These are phyloP conservation scores for Anomalospiza imberbis DNA, from an alignment of 2,797 vertebrate genomes.

Conservation along the genomic window DNA sequence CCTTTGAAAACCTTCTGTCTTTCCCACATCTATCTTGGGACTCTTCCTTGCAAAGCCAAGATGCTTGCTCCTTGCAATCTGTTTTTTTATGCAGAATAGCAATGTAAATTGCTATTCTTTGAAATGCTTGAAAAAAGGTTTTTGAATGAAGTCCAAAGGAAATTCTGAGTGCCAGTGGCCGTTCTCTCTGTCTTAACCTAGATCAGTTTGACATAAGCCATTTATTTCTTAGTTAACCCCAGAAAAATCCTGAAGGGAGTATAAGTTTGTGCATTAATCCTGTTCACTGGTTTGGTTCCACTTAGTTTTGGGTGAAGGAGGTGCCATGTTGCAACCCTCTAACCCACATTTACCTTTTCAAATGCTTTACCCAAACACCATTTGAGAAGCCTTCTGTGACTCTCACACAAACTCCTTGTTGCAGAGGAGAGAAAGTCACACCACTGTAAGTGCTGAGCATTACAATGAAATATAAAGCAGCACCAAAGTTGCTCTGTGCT, in stretches of 20 bases:
- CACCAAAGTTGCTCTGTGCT: constrained; percentile 37
- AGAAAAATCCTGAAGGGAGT: constrained; percentile 19
- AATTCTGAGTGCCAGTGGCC: not conserved
- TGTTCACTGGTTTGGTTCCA: not conserved
- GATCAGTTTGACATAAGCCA: constrained; percentile 47
- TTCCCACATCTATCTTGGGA: not conserved
- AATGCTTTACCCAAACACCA: not conserved
- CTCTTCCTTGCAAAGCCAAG: not conserved
- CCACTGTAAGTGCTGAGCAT: constrained; percentile 25
- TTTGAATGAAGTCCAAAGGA: not conserved
- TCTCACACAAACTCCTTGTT: constrained; percentile 4
- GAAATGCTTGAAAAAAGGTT: not conserved
- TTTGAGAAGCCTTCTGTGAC: not conserved
- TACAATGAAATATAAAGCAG: constrained; percentile 54
- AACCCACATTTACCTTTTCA: not conserved
- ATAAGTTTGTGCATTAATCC: constrained; percentile 20
- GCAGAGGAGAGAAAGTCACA: constrained; percentile 45
- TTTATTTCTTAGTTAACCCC: constrained; percentile 31
- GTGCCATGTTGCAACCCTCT: not conserved
- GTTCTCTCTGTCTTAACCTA: constrained; percentile 18
- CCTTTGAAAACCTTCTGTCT: not conserved
- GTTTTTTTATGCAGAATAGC: not conserved
- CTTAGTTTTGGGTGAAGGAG: not conserved
- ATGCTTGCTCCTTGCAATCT: not conserved
- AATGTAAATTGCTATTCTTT: not conserved